Conservation (phyloP, 2,888 invertebrate species). For the Melipona beecheii region DNA sequence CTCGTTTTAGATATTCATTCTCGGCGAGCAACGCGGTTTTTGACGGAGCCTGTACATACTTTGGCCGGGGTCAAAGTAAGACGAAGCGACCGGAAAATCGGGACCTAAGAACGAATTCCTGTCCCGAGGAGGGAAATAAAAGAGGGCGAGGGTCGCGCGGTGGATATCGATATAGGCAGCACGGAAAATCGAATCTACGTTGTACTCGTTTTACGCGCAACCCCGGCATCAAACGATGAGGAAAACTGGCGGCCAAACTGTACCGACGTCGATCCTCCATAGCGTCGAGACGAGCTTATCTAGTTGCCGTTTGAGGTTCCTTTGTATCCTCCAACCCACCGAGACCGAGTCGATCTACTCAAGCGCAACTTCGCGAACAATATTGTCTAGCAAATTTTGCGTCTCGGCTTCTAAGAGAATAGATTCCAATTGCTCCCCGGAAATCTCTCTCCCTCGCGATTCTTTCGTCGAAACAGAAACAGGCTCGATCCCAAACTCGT, state of each 20-base stretch:
- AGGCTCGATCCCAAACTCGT: neutral
- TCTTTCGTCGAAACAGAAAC: slow-evolving; percentile 8
- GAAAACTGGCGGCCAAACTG: slow-evolving; percentile 48
- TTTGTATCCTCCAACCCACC: slow-evolving; percentile 61
- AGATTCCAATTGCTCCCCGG: slow-evolving; percentile 43
- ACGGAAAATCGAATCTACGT: slow-evolving; percentile 53
- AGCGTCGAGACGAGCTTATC: slow-evolving; percentile 61
- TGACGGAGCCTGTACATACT: neutral
- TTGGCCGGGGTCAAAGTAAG: neutral
- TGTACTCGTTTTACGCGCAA: slow-evolving; percentile 53
- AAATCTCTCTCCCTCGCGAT: neutral
- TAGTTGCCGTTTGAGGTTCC: slow-evolving; percentile 66
- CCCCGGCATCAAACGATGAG: slow-evolving; percentile 54
- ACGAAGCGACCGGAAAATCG: slow-evolving; percentile 37
- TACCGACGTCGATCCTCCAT: slow-evolving; percentile 50
- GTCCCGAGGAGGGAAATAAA: slow-evolving; percentile 25
- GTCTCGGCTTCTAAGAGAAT: slow-evolving; percentile 51
- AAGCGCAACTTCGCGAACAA: slow-evolving; percentile 59
- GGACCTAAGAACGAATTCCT: slow-evolving; percentile 35
- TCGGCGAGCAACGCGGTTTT: neutral
- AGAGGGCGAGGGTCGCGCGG: slow-evolving; percentile 5
- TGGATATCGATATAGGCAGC: slow-evolving; percentile 50
- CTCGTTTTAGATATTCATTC: too few species aligned
- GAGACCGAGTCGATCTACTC: slow-evolving; percentile 55
- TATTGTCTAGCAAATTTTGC: slow-evolving; percentile 67